Percentiles rank a stretch among this genome's conserved stretches.
These are phyloP conservation scores for Cardiocondyla obscurior DNA, from an alignment of 1,140 invertebrate species.

Conservation along the genomic window DNA sequence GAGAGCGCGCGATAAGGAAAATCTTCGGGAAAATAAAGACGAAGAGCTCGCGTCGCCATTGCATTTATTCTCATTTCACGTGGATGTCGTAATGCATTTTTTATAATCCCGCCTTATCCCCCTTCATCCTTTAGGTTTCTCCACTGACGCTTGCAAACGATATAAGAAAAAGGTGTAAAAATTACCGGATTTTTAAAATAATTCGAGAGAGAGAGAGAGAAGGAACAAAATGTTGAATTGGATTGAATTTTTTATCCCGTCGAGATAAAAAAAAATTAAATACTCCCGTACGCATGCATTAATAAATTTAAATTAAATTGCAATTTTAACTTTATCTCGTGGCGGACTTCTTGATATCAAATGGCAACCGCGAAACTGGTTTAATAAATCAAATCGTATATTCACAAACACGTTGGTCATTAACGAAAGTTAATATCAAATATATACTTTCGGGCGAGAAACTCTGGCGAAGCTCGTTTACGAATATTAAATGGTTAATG, in stretches of 20 bases:
- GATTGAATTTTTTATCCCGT: not conserved
- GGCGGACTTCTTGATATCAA: not conserved
- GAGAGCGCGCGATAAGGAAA: constrained; percentile 25
- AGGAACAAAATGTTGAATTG: no score
- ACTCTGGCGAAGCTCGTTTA: constrained; percentile 5
- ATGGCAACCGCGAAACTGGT: not conserved
- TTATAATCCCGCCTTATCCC: constrained; percentile 61
- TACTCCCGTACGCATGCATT: not conserved
- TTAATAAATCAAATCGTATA: not conserved
- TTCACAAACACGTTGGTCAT: not conserved
- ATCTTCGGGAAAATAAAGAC: constrained; percentile 34
- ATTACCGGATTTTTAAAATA: not conserved
- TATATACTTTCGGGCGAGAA: not conserved
- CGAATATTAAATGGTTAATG: constrained; percentile 39
- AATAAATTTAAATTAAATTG: constrained; percentile 14
- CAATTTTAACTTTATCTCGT: not conserved
- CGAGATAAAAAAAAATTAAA: not conserved
- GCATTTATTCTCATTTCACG: constrained; percentile 65
- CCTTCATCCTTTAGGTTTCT: constrained; percentile 36
- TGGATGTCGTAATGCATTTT: constrained; percentile 58
- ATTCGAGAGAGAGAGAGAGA: no score
- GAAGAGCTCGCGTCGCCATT: not conserved
- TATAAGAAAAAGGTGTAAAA: not conserved
- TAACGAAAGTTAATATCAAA: not conserved
- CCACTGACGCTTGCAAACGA: not conserved